Evolutionary conservation across 2,888 invertebrate species (phyloP).

Genomic region (Apantesis nais): DNA sequence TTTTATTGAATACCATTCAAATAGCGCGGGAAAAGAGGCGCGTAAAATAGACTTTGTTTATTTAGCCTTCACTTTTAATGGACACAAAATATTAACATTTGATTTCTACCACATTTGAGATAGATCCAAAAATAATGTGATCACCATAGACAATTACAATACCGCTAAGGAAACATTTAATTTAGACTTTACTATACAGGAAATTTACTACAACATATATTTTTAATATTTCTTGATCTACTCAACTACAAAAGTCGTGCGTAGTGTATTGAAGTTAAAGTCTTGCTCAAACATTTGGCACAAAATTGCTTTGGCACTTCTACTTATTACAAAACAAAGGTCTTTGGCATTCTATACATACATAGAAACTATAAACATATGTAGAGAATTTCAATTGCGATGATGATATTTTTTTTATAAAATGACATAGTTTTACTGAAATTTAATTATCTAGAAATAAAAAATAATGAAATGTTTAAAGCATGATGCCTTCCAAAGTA

Average conservation of each 20-base stretch:
- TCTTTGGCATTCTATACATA: not conserved
- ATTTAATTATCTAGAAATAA: not conserved
- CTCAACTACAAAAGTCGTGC: not conserved
- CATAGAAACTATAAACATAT: not conserved
- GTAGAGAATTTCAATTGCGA: not conserved
- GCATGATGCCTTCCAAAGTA: too few species aligned
- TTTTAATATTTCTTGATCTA: not conserved
- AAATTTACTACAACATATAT: slow-evolving; percentile 8
- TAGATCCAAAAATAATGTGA: not conserved
- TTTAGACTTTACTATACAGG: not conserved
- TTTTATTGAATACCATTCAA: not conserved
- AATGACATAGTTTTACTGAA: not conserved
- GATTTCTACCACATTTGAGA: slow-evolving; percentile 6
- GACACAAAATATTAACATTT: slow-evolving; percentile 1
- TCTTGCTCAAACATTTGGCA: slow-evolving; percentile 26
- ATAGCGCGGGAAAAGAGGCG: not conserved
- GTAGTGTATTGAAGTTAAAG: slow-evolving; percentile 12
- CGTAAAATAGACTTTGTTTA: not conserved
- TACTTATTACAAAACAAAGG: slow-evolving; percentile 19
- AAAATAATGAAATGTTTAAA: too few species aligned
- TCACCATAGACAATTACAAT: not conserved
- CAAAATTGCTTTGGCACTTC: slow-evolving; percentile 33
- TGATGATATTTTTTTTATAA: too few species aligned
- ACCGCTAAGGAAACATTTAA: not conserved
- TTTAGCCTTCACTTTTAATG: slow-evolving; percentile 3